Evolutionary conservation across 2,113 vertebrate genomes (phyloP), one percentile per base, ranked within the genome.

Genomic region (Puma concolor): DNA sequence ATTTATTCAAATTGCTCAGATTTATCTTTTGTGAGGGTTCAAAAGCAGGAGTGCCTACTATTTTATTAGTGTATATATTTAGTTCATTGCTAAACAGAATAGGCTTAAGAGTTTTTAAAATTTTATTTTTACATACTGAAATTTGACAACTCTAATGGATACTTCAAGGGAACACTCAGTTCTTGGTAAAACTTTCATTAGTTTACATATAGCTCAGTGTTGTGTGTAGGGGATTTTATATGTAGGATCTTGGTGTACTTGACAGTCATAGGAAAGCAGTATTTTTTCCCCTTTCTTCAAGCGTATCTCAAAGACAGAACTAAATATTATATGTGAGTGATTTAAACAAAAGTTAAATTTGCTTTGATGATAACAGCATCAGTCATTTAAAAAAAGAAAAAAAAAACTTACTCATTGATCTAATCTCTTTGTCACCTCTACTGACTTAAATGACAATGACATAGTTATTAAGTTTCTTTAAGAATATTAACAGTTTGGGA

Each of bases 1-100:
- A 66, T 38, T 72, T 85, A 77, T 91, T 84, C 16, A 93, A 92
- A 71, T 91, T 91, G 5, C 25, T 74, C 3, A 88, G 23, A 48
- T 93, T 94, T 93, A 83, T 29, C 27, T 95, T 91, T 88, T 79
- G 41, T 60, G n/a, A 63, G 10, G 12, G 7, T 48, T 81, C 36
- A 77, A 93, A 97, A 85, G 2, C 63, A 92, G 87, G 38, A n/a
- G 36, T 23, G 2, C 25, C 27, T 60, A 38, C 31, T 94, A 38
- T 88, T 97, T 72, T 91, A 81, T 71, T 97, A 81, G 38, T 6
- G 54, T 41, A 74, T 57, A 74, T 29, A 76, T 81, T 81, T 94
- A 89, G 16, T 38, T 86, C 72, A 27, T 74, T 74, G 36, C 36
- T 88, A 76, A 95, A 74, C 1, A 91, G 57, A 77, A 86, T 44